Conservation (phyloP, 1,140 invertebrate species). For the Marisa cornuarietis region DNA sequence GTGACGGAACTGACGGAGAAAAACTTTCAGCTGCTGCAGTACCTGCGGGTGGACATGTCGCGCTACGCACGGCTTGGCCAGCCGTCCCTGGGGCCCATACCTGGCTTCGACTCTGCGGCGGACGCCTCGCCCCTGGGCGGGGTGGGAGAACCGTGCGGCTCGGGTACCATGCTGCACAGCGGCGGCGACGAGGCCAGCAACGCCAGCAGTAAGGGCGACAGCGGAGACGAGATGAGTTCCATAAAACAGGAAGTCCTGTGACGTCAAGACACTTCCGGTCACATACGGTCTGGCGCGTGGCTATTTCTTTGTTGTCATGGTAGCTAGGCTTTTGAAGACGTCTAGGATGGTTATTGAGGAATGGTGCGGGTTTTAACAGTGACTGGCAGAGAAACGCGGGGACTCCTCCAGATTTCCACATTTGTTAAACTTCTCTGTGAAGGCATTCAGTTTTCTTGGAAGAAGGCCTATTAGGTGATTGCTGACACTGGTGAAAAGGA, state of each 20-base stretch:
- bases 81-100: slow-evolving; percentile 1
- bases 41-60: slow-evolving; percentile 43
- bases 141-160: neutral
- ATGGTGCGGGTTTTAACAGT: neutral
- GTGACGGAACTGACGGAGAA: slow-evolving; percentile 31
- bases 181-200: neutral
- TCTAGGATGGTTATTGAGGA: neutral
- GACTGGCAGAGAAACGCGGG: neutral
- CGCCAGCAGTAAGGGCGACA: slow-evolving; percentile 12
- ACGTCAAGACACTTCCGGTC: neutral
- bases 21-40: slow-evolving; percentile 35
- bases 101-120: neutral
- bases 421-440: neutral
- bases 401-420: neutral
- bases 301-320: neutral
- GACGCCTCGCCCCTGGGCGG: neutral
- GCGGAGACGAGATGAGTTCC: neutral
- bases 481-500: too few relatives aligned
- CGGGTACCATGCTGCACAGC: neutral
- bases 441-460: neutral
- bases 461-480: too few relatives aligned
- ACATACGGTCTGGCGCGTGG: too few relatives aligned
- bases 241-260: slow-evolving; percentile 17
- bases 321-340: neutral
- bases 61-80: slow-evolving; percentile 36